Conservation (phyloP, 2,113 vertebrate species). For the Piprites chloris region DNA sequence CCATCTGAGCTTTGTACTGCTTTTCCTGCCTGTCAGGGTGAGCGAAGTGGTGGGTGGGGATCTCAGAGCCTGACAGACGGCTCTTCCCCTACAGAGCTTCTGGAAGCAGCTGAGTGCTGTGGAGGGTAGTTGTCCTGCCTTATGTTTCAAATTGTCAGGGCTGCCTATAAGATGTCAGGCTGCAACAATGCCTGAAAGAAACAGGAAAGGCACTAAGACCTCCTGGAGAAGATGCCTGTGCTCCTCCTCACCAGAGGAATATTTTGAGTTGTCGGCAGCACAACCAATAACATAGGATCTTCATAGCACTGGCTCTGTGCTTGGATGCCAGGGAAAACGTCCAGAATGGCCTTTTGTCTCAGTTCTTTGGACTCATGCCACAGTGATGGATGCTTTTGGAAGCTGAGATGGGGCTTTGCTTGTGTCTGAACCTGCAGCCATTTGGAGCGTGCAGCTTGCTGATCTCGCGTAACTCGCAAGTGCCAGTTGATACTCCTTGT, state of each 20-base stretch:
- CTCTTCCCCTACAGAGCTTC: neutral
- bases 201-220: neutral
- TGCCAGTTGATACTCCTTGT: neutral
- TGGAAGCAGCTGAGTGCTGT: neutral
- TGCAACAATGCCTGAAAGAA: neutral
- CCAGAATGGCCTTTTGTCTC: constrained; percentile 9
- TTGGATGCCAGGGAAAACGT: neutral
- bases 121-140: neutral
- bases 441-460: neutral
- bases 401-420: neutral
- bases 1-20: neutral
- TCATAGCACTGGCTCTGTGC: neutral
- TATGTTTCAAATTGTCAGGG: neutral
- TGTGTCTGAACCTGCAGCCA: neutral
- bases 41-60: neutral
- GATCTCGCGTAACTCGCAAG: neutral
- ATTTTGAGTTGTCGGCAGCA: neutral
- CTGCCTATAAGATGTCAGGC: neutral
- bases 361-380: neutral
- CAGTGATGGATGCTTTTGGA: constrained; percentile 1
- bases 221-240: neutral
- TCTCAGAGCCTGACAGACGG: neutral
- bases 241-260: neutral
- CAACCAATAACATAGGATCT: neutral
- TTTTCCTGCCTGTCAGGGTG: neutral